Evolutionary conservation across 2,113 vertebrate genomes (phyloP).

Genomic region (Actenoides lindsayi): DNA sequence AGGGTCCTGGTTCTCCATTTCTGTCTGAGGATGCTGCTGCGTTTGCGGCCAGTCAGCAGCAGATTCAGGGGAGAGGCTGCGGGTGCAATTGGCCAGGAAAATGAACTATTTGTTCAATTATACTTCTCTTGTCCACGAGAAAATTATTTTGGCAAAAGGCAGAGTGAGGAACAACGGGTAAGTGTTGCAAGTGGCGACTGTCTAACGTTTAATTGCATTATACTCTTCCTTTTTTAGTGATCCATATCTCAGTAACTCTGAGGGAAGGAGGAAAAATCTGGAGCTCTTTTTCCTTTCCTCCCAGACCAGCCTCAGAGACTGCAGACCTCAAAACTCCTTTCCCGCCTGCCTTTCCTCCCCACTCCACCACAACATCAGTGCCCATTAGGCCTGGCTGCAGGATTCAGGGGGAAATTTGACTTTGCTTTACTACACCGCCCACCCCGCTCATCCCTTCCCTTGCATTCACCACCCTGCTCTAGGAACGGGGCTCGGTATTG

Average conservation of each 20-base stretch:
- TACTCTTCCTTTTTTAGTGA: neutral
- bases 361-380: neutral
- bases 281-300: neutral
- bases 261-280: neutral
- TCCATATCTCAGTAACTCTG: neutral
- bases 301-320: neutral
- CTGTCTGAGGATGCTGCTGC: neutral
- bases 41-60: neutral
- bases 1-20: neutral
- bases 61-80: neutral
- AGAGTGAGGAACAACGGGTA: neutral
- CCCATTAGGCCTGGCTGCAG: neutral
- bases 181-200: constrained; percentile 11
- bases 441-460: neutral
- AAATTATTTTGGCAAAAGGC: neutral
- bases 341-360: neutral
- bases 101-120: constrained; percentile 48
- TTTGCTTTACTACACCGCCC: neutral
- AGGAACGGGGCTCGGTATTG: neutral
- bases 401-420: neutral
- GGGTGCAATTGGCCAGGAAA: neutral
- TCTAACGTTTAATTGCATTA: neutral
- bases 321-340: neutral
- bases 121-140: neutral
- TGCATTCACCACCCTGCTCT: neutral